Base-by-base conservation (phyloP, 2,113 vertebrate genomes). In the Butorides virescens region DNA sequence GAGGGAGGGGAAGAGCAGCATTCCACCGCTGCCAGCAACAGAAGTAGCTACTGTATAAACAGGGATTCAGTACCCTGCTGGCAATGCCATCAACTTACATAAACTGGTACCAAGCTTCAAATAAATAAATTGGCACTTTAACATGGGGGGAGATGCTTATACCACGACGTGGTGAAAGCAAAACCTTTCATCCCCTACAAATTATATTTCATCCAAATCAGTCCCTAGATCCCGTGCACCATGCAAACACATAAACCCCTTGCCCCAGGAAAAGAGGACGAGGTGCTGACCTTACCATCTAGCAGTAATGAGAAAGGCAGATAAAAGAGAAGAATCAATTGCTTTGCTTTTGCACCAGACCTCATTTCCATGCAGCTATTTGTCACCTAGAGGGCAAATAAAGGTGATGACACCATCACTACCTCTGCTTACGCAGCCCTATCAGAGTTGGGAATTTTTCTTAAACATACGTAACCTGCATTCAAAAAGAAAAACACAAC, bases 381-480 rank as follows among this genome's bases (percentile, higher is more conserved):
- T 88, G 30, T 72, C 52, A 88, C 30, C 39, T 29, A 59, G 37
- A 84, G 9, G 29, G 11, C 26, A 91, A 65, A 21, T 20, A 20
- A 25, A 77, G 44, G 37, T 42, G 29, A 72, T 2, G 5, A 8
- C 18, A 50, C 17, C 49, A 77, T 5, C 16, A 13, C 27, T 53
- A 36, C 10, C 26, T 78, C 52, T 66, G 36, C 34, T 80, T 80
- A 59, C 2, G 1, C 19, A 88, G 15, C 17, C 36, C 34, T 22
- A 13, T 17, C 65, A 86, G 23, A 37, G 70, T 34, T 23, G 52
- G 42, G 46, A 87, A 15, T 21, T 52, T 71, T 85, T 55, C 71
- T 86, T 52, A 53, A 81, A 61, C 0, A 0, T 7, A 49, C 0
- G 2, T 36, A 86, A 72, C 8, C 39, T 2, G 0, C 23, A 30